A percentile compares a stretch with the other conserved stretches of the same genome.
phyloP scores from a whole-genome alignment of 2,797 vertebrate species.

The Philypnodon macrostomus region DNA sequence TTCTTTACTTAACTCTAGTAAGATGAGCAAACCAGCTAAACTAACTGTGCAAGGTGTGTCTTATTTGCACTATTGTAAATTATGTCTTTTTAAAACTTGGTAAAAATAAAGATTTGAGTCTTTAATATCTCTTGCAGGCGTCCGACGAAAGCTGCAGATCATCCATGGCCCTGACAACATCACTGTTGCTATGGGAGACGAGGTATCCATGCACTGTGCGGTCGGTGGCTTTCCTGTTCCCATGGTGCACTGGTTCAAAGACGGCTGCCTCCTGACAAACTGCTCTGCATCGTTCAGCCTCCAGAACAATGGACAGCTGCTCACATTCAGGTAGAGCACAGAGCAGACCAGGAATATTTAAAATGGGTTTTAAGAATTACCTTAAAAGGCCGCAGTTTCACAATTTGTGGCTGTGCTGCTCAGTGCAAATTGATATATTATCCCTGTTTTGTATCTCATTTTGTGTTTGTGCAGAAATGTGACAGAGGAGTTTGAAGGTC shows the following conservation, averaged over 20 bases:
- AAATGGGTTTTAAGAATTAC: background rate
- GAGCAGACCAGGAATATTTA: slow-evolving; percentile 35
- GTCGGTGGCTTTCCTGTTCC: slow-evolving; percentile 73
- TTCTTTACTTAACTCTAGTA: slow-evolving; percentile 65
- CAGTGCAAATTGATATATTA: background rate
- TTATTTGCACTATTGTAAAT: background rate
- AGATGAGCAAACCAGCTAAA: slow-evolving; percentile 63
- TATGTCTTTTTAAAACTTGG: background rate
- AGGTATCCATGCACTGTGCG: slow-evolving; percentile 68
- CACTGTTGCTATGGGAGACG: slow-evolving; percentile 67
- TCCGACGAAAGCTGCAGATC: slow-evolving; percentile 60
- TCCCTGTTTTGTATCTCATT: background rate
- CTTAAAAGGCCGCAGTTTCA: background rate
- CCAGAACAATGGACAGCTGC: slow-evolving; percentile 74
- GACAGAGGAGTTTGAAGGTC: slow-evolving; percentile 70
- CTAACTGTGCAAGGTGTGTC: slow-evolving; percentile 69
- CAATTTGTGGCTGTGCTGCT: too few relatives aligned
- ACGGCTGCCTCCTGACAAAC: slow-evolving; percentile 64
- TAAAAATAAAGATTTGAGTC: too few relatives aligned
- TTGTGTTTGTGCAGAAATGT: slow-evolving; percentile 64
- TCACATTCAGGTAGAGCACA: slow-evolving; percentile 71
- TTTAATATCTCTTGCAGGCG: slow-evolving; percentile 39
- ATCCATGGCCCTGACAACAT: slow-evolving; percentile 71
- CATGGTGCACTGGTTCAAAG: slow-evolving; percentile 81
- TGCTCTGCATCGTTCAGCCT: slow-evolving; percentile 60